Evolutionary conservation across 1,140 invertebrate species (phyloP), one percentile per base, ranked within the genome.

Genomic region (Amyelois transitella): DNA sequence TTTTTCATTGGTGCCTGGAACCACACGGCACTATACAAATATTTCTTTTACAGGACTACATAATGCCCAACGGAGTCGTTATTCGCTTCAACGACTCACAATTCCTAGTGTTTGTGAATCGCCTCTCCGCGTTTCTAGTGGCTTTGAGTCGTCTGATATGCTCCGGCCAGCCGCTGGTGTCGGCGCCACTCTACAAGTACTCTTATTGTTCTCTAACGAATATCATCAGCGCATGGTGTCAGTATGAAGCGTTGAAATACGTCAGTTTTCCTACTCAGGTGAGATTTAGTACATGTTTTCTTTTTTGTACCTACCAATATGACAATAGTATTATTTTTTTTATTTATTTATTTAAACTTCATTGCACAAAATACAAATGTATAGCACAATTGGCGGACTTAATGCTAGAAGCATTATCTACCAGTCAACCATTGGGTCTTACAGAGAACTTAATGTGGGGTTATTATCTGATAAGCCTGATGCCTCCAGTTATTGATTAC

Each of bases 201-300:
- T 95, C 95, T 0, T 99, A 95, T 89, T 97, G 97, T 80, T 98
- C 98, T 0, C 93, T 99, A 66, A 98, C 97, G 14, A 99, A 99
- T 87, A 97, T 99, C 58, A 94, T 99, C 92, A 99, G 97, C 80
- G 98, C 97, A 38, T 99, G 98, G 98, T 99, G 97, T 87, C 98
- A 99, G 88, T 99, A 99, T 80, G 98, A 99, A 89, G 98, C 98
- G 18, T 89, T 99, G 2, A 99, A 99, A 88, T 99, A 95, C 89
- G 96, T 99, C 64, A 98, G 95, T 74, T 99, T 99, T 88, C 98
- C 98, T 1, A 97, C 97, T 43, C 98, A 99, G 91, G 95, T 97
- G 62, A 68, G 62, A 56, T 14, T 19, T 45, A 0, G 18, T 20
- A 45, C 2, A 10, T 20, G 4, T 1, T 4, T 45, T 6, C 18